Conservation (phyloP, 2,888 invertebrate genomes). For the Lasioglossum lativentre region DNA sequence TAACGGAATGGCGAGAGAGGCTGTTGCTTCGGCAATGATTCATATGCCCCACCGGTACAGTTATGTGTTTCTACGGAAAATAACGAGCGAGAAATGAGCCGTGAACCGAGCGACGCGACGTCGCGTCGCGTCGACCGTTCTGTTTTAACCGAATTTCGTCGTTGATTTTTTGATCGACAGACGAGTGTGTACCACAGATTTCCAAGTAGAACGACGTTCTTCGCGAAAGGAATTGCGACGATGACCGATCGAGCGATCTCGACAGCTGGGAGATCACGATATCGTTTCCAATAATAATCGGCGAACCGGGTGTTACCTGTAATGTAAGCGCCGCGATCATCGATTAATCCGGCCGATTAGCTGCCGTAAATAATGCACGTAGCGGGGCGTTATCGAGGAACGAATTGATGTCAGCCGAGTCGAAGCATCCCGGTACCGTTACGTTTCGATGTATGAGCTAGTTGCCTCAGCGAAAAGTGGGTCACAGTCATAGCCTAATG, state of each 20-base stretch:
- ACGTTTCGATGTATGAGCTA: slow-evolving; percentile 83
- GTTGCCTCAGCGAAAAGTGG: slow-evolving; percentile 81
- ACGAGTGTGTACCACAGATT: too few relatives aligned
- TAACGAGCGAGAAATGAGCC: slow-evolving; percentile 27
- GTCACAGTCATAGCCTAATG: slow-evolving; percentile 83
- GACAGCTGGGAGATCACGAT: not conserved
- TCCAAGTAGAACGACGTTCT: too few relatives aligned
- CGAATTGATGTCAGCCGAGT: slow-evolving; percentile 81
- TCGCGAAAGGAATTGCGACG: not conserved
- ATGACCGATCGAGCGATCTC: not conserved
- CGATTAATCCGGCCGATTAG: slow-evolving; percentile 22
- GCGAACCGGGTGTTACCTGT: not conserved
- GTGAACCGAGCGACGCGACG: not conserved
- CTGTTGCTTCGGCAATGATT: slow-evolving; percentile 58
- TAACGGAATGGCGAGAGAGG: slow-evolving; percentile 52
- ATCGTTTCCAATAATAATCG: not conserved
- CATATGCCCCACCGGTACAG: slow-evolving; percentile 53
- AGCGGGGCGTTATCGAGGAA: slow-evolving; percentile 63
- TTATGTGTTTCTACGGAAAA: slow-evolving; percentile 40
- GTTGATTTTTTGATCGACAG: not conserved
- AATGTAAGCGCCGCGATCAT: not conserved
- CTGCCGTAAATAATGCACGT: slow-evolving; percentile 20
- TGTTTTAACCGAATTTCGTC: not conserved
- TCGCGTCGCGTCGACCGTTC: too few relatives aligned
- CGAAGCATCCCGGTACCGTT: slow-evolving; percentile 82